Evolutionary conservation across 2,113 vertebrate species (phyloP), one percentile per base, ranked within the genome.

Genomic region (Lepidiolamprologus cunningtoni): DNA sequence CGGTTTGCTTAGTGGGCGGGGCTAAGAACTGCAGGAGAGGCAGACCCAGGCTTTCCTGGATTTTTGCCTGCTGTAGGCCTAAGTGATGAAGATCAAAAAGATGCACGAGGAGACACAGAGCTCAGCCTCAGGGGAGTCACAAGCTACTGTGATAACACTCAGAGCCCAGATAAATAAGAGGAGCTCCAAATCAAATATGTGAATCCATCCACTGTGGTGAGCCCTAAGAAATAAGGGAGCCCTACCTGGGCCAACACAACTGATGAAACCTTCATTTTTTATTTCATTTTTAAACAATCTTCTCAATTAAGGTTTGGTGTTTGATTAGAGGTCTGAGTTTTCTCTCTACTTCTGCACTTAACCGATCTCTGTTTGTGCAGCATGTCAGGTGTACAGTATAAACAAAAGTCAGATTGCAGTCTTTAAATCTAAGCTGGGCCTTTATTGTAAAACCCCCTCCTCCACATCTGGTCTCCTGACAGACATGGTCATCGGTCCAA

Each of bases 1-100:
- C 0, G 0, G 33, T 66, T 68, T 37, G 19, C 61, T n/a, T 68
- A 13, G 61, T 68, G 37, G 66, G 6, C 2, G 4, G 19, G 61
- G n/a, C 12, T 71, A 71, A 71, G 35, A 71, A 42, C 66, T 23
- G n/a, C 37, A 40, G n/a, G 66, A 21, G 3, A 71, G n/a, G 37
- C n/a, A 71, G 66, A 9, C 37, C n/a, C n/a, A 42, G 66, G 37
- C 68, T 73, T 45, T 73, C 13, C 21, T 73, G 21, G 8, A 73
- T 47, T 28, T 73, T 26, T 73, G 14, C 40, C 68, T 47, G 14
- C 0, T 47, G 21, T 71, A 71, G 2, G 37, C 35, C 21, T 71
- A 26, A 71, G 12, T 42, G 37, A 45, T 71, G 66, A 26, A 73
- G 68, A 73, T 73, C 21, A 42, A 42, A 73, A 73, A 45, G n/a